Percentiles rank a stretch among this genome's conserved stretches.
These are phyloP conservation scores for Hyposoter dolosus DNA, from an alignment of 2,888 invertebrate species.

Conservation along the genomic window DNA sequence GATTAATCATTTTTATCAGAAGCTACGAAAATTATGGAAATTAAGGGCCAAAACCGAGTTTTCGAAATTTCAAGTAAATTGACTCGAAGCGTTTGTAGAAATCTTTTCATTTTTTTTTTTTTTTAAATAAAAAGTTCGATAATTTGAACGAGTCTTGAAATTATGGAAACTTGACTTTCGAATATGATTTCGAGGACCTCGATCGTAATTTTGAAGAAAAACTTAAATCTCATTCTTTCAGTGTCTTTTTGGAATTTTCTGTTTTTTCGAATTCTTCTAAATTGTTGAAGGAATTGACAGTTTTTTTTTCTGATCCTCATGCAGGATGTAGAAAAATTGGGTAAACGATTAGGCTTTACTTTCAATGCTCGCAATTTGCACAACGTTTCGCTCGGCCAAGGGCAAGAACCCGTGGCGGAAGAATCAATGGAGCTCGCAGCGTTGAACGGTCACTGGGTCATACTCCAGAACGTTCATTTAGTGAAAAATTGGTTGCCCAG, in stretches of 20 bases:
- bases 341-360: slow-evolving; percentile 92
- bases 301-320: not conserved
- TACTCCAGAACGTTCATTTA: slow-evolving; percentile 96
- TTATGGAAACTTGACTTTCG: not conserved
- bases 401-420: slow-evolving; percentile 97
- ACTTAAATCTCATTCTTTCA: not conserved
- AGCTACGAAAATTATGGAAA: not conserved
- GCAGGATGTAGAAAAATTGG: slow-evolving; percentile 94
- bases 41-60: not conserved
- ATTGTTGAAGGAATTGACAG: not conserved
- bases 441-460: slow-evolving; percentile 94
- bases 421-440: slow-evolving; percentile 93
- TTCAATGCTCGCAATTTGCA: slow-evolving; percentile 94
- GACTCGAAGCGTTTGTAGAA: not conserved
- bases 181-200: not conserved
- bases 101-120: no score
- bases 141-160: not conserved
- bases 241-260: not conserved
- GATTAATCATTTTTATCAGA: not conserved
- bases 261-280: slow-evolving; percentile 4
- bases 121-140: no score
- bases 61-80: not conserved
- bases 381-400: slow-evolving; percentile 97
- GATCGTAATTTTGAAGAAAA: no score
- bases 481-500: slow-evolving; percentile 95